Base-by-base conservation (phyloP, 1,140 invertebrate species). In the Ceratoteleas bidentatus region DNA sequence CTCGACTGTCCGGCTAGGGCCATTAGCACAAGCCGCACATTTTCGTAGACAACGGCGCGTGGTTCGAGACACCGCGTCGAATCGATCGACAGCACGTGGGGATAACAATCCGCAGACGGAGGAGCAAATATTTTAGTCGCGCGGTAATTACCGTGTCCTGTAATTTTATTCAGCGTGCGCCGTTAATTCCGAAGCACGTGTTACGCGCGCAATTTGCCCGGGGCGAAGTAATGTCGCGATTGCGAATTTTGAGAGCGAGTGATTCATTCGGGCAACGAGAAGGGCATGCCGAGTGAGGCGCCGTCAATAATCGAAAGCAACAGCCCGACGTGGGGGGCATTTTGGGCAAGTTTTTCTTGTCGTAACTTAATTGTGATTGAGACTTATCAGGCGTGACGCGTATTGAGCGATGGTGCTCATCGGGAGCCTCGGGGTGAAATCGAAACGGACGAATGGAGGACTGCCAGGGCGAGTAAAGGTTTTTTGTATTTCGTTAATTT, bases 61-160 rank as follows among this genome's bases (percentile, higher is more conserved):
- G 62, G 82, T 87, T 74, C 69, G 85, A 88, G 85, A 88, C 88
- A 88, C 84, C 85, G 83, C 85, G 45, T 85, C 88, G 86, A 91
- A 91, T 91, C 89, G 87, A 91, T 91, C 89, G 89, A 91, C 88
- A 90, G 87, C 89, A 90, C 88, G 88, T 89, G 89, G 87, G 89
- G 88, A 90, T 91, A 89, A 90, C 89, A 89, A 90, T 90, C 88
- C 86, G 81, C 78, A 83, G 45, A 80, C 66, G 34, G 14, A 61
- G 53, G 65, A 73, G 38, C 47, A 66, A 79, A 70, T 73, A 72
- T 79, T 72, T 72, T 49, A 64, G 61, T 66, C 60, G 53, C 68
- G 33, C 52, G 6, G 76, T 66, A 73, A 80, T 80, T 80, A 60
- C 76, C 34, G 53, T 66, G 61, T 60, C 43, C 65, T 72, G 45